Conservation (phyloP, 2,113 vertebrate species). For the Psephotus haematonotus region DNA sequence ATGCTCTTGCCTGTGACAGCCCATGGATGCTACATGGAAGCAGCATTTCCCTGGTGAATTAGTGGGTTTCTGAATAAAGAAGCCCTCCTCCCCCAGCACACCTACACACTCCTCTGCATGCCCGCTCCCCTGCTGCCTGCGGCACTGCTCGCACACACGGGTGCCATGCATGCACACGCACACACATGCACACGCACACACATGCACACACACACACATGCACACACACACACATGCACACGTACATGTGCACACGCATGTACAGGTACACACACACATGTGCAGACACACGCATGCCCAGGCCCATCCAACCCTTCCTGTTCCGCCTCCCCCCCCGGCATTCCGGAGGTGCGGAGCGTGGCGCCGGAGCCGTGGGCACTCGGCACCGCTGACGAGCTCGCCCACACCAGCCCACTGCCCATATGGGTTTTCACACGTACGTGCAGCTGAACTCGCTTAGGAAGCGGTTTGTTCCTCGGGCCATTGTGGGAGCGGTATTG, state of each 20-base stretch:
- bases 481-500: background rate
- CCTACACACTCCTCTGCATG: background rate
- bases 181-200: background rate
- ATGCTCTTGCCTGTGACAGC: background rate
- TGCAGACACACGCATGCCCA: rapidly evolving
- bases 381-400: background rate
- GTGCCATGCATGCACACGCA: background rate
- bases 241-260: too few relatives aligned
- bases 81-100: background rate
- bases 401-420: conserved; percentile 48
- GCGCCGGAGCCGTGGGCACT: background rate
- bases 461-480: conserved; percentile 24
- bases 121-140: background rate
- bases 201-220: rapidly evolving
- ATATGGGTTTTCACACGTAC: background rate
- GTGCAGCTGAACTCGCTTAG: conserved; percentile 1
- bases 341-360: background rate
- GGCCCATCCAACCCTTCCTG: background rate
- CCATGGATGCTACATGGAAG: rapidly evolving
- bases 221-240: background rate
- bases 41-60: background rate
- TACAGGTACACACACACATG: rapidly evolving
- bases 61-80: background rate
- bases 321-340: background rate
- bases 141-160: background rate